Evolutionary conservation across 2,797 vertebrate genomes (phyloP), one percentile per base, ranked within the genome.

Genomic region (Galaxias olidus): DNA sequence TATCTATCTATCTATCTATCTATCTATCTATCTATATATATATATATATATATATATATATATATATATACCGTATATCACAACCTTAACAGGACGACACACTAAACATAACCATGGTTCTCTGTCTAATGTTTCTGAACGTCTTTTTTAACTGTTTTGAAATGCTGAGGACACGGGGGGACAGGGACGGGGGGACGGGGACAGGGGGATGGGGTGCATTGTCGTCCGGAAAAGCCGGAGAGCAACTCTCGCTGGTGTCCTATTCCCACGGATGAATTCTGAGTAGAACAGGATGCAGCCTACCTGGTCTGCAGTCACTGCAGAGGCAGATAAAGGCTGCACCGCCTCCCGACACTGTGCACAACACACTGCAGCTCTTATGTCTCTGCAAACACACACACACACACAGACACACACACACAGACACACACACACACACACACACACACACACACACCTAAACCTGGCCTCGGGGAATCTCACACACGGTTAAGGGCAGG

Each of bases 241-340:
- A 17, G 20, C 57, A 53, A 69, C 66, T 59, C 41, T 47, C 4
- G 2, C 62, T 68, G 74, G 66, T 70, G 74, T 69, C 74, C 63
- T 78, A 76, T 78, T 79, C 68, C 46, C 69, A 71, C 66, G 75
- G 75, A 85, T 84, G 74, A 76, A 84, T 79, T 80, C 60, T 48
- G 64, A 11, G 30, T 45, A 40, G 55, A 74, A 78, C 79, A 73
- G 66, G 69, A 70, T 63, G 53, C 71, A 74, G 61, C 56, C 65
- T 82, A 63, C 42, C 57, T 63, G 52, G 63, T 68, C 54, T 68
- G 67, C 57, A 15, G 65, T 20, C 45, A 45, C 79, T 79, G 74
- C 63, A 62, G 65, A 59, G 54, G 55, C 65, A 63, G 76, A 86
- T 84, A 73, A 76, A 78, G 62, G 56, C 43, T 17, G 55, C 65